Conservation (phyloP, 1,140 invertebrate species). For the Cotesia vestalis region DNA sequence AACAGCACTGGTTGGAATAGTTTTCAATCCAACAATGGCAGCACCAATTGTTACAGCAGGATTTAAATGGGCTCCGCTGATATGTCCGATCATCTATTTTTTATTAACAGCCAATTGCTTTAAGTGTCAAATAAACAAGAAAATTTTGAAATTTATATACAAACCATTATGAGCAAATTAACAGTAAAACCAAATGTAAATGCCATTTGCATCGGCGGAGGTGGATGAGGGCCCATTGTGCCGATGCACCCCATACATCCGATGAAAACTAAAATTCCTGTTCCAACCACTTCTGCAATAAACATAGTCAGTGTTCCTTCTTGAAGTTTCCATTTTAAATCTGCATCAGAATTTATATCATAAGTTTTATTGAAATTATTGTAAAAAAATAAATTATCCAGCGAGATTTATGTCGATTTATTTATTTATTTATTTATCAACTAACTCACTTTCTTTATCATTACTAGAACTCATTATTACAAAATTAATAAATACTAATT, state of each 20-base stretch:
- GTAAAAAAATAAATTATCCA: background rate
- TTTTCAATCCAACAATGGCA: constrained; percentile 71
- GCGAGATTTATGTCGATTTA: background rate
- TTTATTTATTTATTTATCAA: background rate
- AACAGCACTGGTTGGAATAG: constrained; percentile 73
- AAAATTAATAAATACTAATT: background rate
- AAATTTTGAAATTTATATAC: constrained; percentile 13
- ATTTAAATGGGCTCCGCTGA: constrained; percentile 80
- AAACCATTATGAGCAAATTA: constrained; percentile 73
- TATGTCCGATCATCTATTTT: constrained; percentile 73
- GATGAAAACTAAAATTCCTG: constrained; percentile 76
- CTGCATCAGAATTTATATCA: constrained; percentile 8
- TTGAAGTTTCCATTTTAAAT: constrained; percentile 48
- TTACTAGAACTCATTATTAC: background rate
- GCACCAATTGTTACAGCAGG: constrained; percentile 80
- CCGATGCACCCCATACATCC: constrained; percentile 77
- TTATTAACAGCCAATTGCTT: constrained; percentile 27
- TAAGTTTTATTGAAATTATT: background rate
- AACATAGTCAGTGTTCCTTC: constrained; percentile 53
- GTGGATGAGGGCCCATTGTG: constrained; percentile 47
- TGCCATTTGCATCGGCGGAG: constrained; percentile 69
- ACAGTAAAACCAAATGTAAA: constrained; percentile 78
- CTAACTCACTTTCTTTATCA: constrained; percentile 3
- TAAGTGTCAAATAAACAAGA: background rate
- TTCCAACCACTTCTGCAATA: constrained; percentile 76